A percentile compares a stretch with the other conserved stretches of the same genome.
These are phyloP conservation scores for Halichoerus grypus DNA, from an alignment of 2,113 vertebrate species.

Conservation along the genomic window DNA sequence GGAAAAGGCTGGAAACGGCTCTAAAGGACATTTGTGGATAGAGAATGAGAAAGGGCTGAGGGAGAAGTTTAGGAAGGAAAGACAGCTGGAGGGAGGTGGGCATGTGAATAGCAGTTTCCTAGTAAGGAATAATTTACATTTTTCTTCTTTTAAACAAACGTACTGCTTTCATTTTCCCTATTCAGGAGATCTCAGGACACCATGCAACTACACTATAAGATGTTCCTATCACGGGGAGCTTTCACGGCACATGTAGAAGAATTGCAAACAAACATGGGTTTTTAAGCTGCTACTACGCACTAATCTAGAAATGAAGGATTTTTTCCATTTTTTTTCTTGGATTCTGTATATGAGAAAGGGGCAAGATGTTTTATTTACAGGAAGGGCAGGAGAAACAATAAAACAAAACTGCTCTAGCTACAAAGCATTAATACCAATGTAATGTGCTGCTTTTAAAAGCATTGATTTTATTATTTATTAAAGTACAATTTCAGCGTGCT, in stretches of 20 bases:
- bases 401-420: not conserved
- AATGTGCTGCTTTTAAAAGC: slow-evolving; percentile 43
- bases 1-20: not conserved
- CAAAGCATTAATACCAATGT: not conserved
- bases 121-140: not conserved
- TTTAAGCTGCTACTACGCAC: not conserved
- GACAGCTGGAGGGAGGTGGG: not conserved
- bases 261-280: not conserved
- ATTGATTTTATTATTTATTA: slow-evolving; percentile 36
- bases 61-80: not conserved
- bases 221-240: not conserved
- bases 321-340: not conserved
- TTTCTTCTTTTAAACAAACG: not conserved
- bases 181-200: not conserved
- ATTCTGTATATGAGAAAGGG: not conserved
- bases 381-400: not conserved
- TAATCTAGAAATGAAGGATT: not conserved
- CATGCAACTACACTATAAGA: not conserved
- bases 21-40: not conserved
- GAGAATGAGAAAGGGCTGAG: not conserved
- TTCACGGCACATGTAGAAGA: not conserved
- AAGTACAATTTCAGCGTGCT: not conserved
- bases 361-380: slow-evolving; percentile 15
- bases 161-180: not conserved
- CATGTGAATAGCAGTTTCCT: not conserved